Base-by-base conservation (phyloP, 2,797 vertebrate species). In the Pampus argenteus region DNA sequence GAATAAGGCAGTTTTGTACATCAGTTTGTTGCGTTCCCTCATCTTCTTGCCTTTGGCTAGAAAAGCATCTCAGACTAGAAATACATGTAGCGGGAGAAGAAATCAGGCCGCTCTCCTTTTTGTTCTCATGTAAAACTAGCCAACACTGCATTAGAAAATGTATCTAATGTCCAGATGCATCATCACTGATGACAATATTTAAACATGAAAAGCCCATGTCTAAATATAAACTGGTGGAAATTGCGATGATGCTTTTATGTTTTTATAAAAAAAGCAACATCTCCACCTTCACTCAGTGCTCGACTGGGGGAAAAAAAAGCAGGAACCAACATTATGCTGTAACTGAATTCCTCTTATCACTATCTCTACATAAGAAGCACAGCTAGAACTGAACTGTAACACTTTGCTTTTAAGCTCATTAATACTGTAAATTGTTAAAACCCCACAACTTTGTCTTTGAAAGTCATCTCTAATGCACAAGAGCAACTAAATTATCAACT, bases 1-100 rank as follows among this genome's bases (percentile, higher is more conserved):
- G 81, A 82, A 76, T 94, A 95, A 95, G 95, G 94, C 94, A 94
- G 88, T 93, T 85, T 57, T 87, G 80, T 88, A 86, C 84, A 92
- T 88, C 86, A 88, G 90, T 91, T 88, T 87, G 86, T 79, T 89
- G 76, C 20, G 69, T 62, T 84, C 76, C 68, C 29, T 54, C 26
- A 23, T 85, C 70, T 76, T 84, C 74, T 66, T 52, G 57, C 79
- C 60, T 54, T 83, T 66, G n/a, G 52, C 81, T 54, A 66, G 58
- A 76, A 79, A 65, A 83, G 81, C 75, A 66, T 85, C 66, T 48
- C 42, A n/a, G 59, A 71, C 76, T 57, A 76, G 71, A 80, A 64
- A 60, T 22, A 70, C 72, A 83, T 5, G 71, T 78, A 71, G 42
- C 61, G 74, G 45, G 66, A 49, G 72, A 65, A 26, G 40, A 44